Conservation (phyloP, 2,888 invertebrate genomes). For the Zhuqinia jingwanae region DNA sequence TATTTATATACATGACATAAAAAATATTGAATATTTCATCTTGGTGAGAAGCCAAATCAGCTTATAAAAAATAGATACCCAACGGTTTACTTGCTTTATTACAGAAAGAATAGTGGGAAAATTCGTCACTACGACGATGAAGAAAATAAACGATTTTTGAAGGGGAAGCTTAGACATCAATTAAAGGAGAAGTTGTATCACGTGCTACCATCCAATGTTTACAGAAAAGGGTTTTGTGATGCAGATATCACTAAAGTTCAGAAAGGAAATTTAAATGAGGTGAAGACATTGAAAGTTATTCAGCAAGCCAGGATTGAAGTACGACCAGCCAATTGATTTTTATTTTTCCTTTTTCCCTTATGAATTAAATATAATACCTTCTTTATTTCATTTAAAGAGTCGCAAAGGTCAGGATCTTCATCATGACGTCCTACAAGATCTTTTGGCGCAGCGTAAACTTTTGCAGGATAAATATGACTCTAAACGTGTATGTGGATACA, state of each 20-base stretch:
- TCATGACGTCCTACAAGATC: not conserved
- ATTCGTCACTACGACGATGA: not conserved
- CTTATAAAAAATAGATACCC: too few relatives aligned
- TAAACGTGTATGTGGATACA: not conserved
- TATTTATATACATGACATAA: too few relatives aligned
- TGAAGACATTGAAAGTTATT: not conserved
- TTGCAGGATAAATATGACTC: not conserved
- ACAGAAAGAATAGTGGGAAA: not conserved
- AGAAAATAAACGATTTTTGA: not conserved
- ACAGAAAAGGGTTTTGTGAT: not conserved
- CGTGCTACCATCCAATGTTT: not conserved
- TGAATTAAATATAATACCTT: too few relatives aligned
- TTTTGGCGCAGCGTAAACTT: not conserved
- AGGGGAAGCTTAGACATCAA: not conserved
- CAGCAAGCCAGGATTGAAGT: not conserved
- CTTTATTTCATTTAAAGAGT: not conserved
- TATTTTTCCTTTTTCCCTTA: too few relatives aligned
- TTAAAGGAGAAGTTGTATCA: not conserved
- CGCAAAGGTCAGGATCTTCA: not conserved
- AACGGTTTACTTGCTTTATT: not conserved
- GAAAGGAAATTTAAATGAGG: conserved; percentile 2
- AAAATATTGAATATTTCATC: too few relatives aligned
- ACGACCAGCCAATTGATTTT: too few relatives aligned
- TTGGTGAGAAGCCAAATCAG: too few relatives aligned
- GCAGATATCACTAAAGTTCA: not conserved